Evolutionary conservation across 2,888 invertebrate species (phyloP), one percentile per base, ranked within the genome.

Genomic region (Trichacis sp.): DNA sequence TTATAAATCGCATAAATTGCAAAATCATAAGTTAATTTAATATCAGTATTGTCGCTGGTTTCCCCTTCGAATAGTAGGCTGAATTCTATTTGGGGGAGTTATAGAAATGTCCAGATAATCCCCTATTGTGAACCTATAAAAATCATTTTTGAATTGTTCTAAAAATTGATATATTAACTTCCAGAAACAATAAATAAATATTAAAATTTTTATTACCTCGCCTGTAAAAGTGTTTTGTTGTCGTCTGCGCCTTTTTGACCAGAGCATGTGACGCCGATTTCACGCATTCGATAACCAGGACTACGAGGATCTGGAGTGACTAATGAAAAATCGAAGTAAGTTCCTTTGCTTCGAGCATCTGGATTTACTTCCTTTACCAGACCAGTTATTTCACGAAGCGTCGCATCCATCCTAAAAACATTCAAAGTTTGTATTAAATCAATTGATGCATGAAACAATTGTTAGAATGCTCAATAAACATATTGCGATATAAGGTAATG

Each of bases 291-390:
- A 79, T 94, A 96, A n/a, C 93, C 90, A 4, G 93, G 90, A 12
- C 90, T 89, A 62, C 93, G 88, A 75, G 86, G 87, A 75, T 95
- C 94, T 0, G 95, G 95, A 73, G 89, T 93, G 0, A 95, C 93
- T 50, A 98, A 88, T 1, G 96, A 94, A 87, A 99, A 99, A 83
- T 96, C 97, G 84, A 99, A 98, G 78, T 94, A 95, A 2, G 98
- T 98, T 43, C 98, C 98, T 82, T 96, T 96, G 54, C 94, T 91
- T 48, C 98, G 88, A 0, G 98, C 95, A 82, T 98, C 98, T 4
- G 96, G 96, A 84, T 98, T 98, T 0, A 99, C 98, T 88, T 99
- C 98, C 81, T 97, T 97, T 0, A 99, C 97, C 5, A 99, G 87
- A n/a, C 94, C 93, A 0, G 97, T 97, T 8, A 99, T 88, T 86